These are phyloP conservation scores for Falcunculus frontatus DNA, from an alignment of 2,113 vertebrate species.

Conservation along the genomic window DNA sequence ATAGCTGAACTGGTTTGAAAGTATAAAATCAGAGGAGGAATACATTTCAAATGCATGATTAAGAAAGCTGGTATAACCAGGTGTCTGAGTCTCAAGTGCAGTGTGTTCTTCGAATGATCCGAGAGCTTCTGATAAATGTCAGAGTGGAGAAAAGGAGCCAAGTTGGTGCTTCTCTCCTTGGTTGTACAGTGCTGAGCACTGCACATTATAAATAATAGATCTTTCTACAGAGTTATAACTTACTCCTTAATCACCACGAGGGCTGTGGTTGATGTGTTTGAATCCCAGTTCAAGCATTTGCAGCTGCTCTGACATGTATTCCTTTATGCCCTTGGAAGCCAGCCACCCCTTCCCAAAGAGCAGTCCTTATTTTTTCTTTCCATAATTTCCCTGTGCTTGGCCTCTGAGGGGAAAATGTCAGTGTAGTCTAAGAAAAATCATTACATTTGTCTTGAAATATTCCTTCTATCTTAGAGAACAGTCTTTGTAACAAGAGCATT, in stretches of 20 bases:
- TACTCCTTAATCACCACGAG: constrained; percentile 24
- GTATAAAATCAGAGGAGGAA: constrained; percentile 30
- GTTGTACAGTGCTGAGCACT: not conserved
- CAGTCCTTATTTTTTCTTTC: not conserved
- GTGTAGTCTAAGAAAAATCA: not conserved
- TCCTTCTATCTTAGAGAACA: not conserved
- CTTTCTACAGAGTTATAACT: constrained; percentile 28
- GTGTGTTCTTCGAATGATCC: not conserved
- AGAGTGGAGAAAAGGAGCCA: not conserved
- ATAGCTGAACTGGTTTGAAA: constrained; percentile 49
- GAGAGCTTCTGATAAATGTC: not conserved
- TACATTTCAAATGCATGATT: constrained; percentile 26
- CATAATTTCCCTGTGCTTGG: not conserved
- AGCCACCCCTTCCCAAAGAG: not conserved
- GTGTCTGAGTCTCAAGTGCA: not conserved
- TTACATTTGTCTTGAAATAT: not conserved
- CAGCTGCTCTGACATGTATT: constrained; percentile 46
- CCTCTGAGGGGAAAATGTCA: not conserved
- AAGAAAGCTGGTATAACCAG: constrained; percentile 33
- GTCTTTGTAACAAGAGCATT: not conserved
- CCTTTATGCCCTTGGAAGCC: constrained; percentile 3
- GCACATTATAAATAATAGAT: not conserved
- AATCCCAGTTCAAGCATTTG: constrained; percentile 30
- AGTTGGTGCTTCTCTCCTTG: not conserved
- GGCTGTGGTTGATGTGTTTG: not conserved